These are phyloP conservation scores for Hydrochoerus hydrochaeris DNA, from an alignment of 2,113 vertebrate species.

Conservation along the genomic window DNA sequence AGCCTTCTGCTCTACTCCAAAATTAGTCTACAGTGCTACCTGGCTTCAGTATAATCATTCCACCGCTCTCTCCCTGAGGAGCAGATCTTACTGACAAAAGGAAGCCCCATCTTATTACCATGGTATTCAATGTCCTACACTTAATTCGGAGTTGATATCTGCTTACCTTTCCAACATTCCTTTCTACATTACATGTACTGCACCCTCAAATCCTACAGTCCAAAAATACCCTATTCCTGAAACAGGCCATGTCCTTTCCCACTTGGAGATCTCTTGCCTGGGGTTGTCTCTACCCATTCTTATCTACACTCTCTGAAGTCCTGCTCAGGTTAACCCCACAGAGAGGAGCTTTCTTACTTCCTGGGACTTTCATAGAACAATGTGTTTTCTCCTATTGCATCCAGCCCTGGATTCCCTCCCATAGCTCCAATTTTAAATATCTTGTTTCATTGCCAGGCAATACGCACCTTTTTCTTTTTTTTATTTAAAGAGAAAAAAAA, in stretches of 20 bases:
- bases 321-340: background rate
- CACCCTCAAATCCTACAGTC: background rate
- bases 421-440: constrained; percentile 8
- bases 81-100: background rate
- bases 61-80: background rate
- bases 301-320: background rate
- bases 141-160: background rate
- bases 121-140: background rate
- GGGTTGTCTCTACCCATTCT: background rate
- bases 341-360: background rate
- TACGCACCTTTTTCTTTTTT: background rate
- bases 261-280: background rate
- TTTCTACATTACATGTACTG: background rate
- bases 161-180: background rate
- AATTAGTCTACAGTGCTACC: background rate
- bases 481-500: too few species aligned
- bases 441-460: background rate
- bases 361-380: background rate
- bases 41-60: background rate
- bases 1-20: background rate
- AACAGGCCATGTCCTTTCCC: background rate
- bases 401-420: constrained; percentile 6
- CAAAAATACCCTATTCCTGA: constrained; percentile 12
- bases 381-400: constrained; percentile 2
- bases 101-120: background rate